These are phyloP conservation scores for Euglossa dilemma DNA, from an alignment of 1,140 invertebrate species.

Conservation along the genomic window DNA sequence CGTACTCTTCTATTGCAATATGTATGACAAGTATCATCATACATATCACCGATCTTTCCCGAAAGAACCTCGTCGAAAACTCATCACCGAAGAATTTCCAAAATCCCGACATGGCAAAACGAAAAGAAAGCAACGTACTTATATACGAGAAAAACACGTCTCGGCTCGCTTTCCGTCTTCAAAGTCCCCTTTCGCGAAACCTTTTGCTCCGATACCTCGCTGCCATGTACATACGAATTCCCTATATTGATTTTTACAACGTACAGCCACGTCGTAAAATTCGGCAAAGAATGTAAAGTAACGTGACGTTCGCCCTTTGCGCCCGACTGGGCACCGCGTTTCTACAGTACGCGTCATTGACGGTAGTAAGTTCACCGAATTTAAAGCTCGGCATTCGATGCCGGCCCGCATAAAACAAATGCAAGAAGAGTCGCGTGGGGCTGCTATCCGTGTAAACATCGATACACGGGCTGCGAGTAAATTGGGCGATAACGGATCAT, in stretches of 20 bases:
- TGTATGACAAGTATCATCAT: too few relatives aligned
- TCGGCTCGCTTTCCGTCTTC: not conserved
- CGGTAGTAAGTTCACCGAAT: constrained; percentile 55
- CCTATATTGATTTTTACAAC: constrained; percentile 68
- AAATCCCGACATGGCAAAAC: not conserved
- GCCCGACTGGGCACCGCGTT: constrained; percentile 8
- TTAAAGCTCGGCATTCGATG: constrained; percentile 47
- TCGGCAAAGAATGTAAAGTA: constrained; percentile 61
- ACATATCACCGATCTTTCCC: too few relatives aligned
- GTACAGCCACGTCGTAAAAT: constrained; percentile 56
- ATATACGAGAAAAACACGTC: constrained; percentile 29
- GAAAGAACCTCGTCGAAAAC: too few relatives aligned
- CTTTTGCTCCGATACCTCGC: constrained; percentile 29
- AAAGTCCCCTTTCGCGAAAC: constrained; percentile 9
- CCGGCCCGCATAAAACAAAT: constrained; percentile 36
- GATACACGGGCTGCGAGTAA: not conserved
- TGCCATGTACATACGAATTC: constrained; percentile 37
- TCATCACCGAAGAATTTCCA: not conserved
- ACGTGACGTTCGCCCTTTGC: constrained; percentile 51
- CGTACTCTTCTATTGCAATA: too few relatives aligned
- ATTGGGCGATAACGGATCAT: too few relatives aligned
- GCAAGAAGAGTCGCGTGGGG: not conserved
- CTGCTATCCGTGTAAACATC: not conserved
- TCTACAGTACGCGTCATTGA: constrained; percentile 37
- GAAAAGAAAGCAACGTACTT: not conserved